phyloP scores from a whole-genome alignment of 35 echinoderm and acorn worm genomes.

The Nesometra sesokonis region DNA sequence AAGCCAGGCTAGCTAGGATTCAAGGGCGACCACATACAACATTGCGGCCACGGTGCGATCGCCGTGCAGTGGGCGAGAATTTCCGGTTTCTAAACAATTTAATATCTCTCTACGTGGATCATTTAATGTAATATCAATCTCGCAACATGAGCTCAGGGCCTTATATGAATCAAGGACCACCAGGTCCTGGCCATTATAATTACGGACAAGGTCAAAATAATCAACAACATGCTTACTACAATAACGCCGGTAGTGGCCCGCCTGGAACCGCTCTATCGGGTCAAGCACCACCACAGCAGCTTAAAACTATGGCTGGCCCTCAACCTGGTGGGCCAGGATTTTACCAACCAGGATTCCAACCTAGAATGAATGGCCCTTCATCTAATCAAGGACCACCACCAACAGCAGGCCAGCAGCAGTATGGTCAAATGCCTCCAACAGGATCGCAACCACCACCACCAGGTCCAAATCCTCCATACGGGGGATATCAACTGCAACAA shows the following conservation, averaged over 20 bases:
- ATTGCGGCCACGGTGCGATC: background rate
- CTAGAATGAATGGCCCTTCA: background rate
- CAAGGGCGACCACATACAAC: background rate
- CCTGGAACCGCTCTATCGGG: background rate
- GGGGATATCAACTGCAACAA: background rate
- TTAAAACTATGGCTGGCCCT: background rate
- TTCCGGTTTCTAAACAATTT: background rate
- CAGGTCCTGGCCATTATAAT: background rate
- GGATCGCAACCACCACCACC: background rate
- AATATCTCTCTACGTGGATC: background rate
- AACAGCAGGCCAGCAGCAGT: background rate
- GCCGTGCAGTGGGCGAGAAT: background rate
- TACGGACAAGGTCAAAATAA: background rate
- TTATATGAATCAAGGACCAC: background rate
- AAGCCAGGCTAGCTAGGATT: background rate
- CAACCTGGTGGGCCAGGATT: background rate
- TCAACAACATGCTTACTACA: background rate
- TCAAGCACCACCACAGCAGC: background rate
- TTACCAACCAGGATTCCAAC: background rate
- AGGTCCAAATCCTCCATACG: background rate
- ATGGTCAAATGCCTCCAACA: background rate
- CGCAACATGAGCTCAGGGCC: background rate
- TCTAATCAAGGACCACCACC: background rate
- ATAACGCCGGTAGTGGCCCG: background rate
- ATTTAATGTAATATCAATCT: background rate